Percentiles rank a stretch among this genome's conserved stretches.
These are phyloP conservation scores for Hapalemur alaotrensis DNA, from an alignment of 2,797 vertebrate genomes.

Conservation along the genomic window DNA sequence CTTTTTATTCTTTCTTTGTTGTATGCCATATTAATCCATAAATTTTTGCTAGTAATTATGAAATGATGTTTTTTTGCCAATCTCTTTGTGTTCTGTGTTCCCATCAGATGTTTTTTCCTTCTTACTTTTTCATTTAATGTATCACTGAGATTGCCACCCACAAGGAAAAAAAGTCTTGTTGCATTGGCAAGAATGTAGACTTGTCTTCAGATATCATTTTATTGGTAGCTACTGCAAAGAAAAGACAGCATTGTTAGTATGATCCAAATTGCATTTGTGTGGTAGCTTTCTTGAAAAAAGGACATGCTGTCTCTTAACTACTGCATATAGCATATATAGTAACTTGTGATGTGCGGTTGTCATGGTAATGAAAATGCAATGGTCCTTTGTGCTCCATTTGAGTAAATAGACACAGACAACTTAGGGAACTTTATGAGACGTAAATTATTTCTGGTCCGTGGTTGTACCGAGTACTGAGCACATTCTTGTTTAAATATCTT, in stretches of 20 bases:
- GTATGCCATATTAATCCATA: background rate
- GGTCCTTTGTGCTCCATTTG: slow-evolving; percentile 44
- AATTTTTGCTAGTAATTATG: background rate
- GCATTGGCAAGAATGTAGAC: slow-evolving; percentile 48
- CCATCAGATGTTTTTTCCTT: slow-evolving; percentile 6
- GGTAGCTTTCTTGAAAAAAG: slow-evolving; percentile 34
- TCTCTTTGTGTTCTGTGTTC: background rate
- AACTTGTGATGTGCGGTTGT: background rate
- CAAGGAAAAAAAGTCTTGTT: slow-evolving; percentile 48
- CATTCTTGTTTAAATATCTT: slow-evolving; percentile 49
- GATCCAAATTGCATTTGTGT: background rate
- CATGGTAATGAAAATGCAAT: slow-evolving; percentile 51
- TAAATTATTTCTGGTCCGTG: slow-evolving; percentile 44
- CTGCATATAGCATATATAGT: background rate
- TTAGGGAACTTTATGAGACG: slow-evolving; percentile 40
- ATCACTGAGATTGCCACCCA: slow-evolving; percentile 6
- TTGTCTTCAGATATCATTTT: slow-evolving; percentile 13
- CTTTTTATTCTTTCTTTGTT: slow-evolving; percentile 1
- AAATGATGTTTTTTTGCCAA: background rate
- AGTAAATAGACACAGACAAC: slow-evolving; percentile 35
- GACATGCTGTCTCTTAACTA: background rate
- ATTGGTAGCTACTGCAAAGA: slow-evolving; percentile 8
- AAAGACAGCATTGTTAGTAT: background rate
- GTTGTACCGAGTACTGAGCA: background rate
- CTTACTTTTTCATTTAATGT: slow-evolving; percentile 25